Percentiles rank a stretch among this genome's conserved stretches.
Conservation (phyloP, 2,888 invertebrate species). For the Loripinus fragilis region DNA sequence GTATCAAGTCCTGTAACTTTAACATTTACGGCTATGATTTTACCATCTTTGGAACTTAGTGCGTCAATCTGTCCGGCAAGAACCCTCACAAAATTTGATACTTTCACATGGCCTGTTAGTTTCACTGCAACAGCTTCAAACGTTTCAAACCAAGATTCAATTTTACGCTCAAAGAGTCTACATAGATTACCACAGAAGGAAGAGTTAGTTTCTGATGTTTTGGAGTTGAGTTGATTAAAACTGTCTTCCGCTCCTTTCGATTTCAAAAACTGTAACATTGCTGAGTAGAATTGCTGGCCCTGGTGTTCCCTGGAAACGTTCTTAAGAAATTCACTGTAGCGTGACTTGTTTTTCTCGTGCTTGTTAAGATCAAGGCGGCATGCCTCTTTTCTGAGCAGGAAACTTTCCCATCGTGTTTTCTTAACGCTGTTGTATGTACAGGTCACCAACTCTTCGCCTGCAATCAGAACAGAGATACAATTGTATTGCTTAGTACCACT, state of each 20-base stretch:
- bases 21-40: slow-evolving; percentile 67
- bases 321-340: slow-evolving; percentile 68
- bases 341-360: slow-evolving; percentile 68
- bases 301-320: slow-evolving; percentile 72
- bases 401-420: slow-evolving; percentile 68
- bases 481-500: no score
- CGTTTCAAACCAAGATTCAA: slow-evolving; percentile 72
- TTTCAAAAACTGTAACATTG: slow-evolving; percentile 65
- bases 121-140: slow-evolving; percentile 74
- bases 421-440: slow-evolving; percentile 65
- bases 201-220: slow-evolving; percentile 38
- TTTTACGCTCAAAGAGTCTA: slow-evolving; percentile 72
- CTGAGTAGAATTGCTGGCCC: slow-evolving; percentile 69
- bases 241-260: slow-evolving; percentile 71
- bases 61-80: slow-evolving; percentile 72
- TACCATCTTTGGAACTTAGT: slow-evolving; percentile 64
- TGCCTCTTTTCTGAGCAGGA: slow-evolving; percentile 70
- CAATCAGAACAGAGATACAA: slow-evolving; percentile 12
- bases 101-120: slow-evolving; percentile 75
- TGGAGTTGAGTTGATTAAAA: slow-evolving; percentile 57
- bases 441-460: slow-evolving; percentile 67
- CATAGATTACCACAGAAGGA: slow-evolving; percentile 71
- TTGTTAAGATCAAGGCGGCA: slow-evolving; percentile 74
- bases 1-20: slow-evolving; percentile 74
- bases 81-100: slow-evolving; percentile 74